Evolutionary conservation across 2,888 invertebrate species (phyloP), one percentile per base, ranked within the genome.

Genomic region (Leptinotarsa haldemani): DNA sequence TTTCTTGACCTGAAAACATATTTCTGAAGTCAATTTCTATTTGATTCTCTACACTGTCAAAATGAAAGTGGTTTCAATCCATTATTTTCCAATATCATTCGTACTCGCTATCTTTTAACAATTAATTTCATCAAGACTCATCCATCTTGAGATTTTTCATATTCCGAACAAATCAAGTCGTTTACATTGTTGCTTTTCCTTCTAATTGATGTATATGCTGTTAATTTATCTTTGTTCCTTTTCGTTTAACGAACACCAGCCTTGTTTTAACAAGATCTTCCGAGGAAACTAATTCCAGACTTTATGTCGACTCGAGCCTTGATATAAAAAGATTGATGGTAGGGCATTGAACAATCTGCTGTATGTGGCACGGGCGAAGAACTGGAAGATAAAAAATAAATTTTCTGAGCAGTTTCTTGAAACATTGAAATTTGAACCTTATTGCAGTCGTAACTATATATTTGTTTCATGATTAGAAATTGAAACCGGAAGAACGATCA

Each of bases 321-420:
- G 72, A 76, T 74, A 76, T 76, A 72, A 76, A 76, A 74, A 76
- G 74, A 76, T 76, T 76, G 70, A 76, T 76, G 56, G 74, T 73
- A 52, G 67, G 68, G 71, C 65, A 48, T 63, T 50, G 70, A 73
- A 72, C 65, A 67, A 71, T 74, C 63, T 66, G 69, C 40, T 40
- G 61, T 61, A 68, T 67, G 63, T 72, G 71, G 71, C 67, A 22
- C 3, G 58, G 16, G 68, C 22, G 52, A 40, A 67, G 67, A 53
- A 67, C 46, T 25, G 52, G 9, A 61, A n/a, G 25, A 61, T 30
- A 61, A 61, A 30, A 61, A 9, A 4, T 40, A 25, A 1, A 61
- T 61, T 61, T 15, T 40, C 40, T 30, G 30, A n/a, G n/a, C 40
- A 40, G 9, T 40, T 40, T 9, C 9, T 40, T 40, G 56, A 22